Percentiles rank a stretch among this genome's conserved stretches.
Evolutionary conservation across 2,888 invertebrate species (phyloP).

Genomic region (Panzeria rudis): DNA sequence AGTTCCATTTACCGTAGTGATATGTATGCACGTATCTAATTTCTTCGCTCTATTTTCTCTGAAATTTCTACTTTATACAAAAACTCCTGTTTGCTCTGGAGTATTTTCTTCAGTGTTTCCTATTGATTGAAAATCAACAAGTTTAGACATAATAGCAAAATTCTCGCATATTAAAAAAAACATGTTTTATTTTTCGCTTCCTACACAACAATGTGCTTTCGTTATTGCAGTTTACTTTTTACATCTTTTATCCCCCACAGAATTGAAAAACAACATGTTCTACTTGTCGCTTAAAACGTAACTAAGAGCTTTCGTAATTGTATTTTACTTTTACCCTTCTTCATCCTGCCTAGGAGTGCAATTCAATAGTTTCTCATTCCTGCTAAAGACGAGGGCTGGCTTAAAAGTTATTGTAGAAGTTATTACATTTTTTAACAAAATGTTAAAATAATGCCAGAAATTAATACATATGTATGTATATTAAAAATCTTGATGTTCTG

Average conservation of each 20-base stretch:
- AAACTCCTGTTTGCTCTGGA: background rate
- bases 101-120: background rate
- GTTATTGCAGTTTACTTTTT: background rate
- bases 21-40: too few relatives aligned
- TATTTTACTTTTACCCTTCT: background rate
- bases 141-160: slow-evolving; percentile 20
- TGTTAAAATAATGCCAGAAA: too few relatives aligned
- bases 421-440: too few relatives aligned
- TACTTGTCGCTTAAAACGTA: background rate
- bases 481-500: too few relatives aligned
- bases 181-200: background rate
- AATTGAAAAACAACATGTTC: background rate
- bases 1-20: too few relatives aligned
- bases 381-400: background rate
- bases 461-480: too few relatives aligned
- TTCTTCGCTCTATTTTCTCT: background rate
- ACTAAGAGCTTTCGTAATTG: background rate
- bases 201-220: background rate
- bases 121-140: slow-evolving; percentile 36
- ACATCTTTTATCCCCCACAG: background rate
- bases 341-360: background rate
- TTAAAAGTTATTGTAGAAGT: background rate
- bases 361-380: slow-evolving; percentile 3
- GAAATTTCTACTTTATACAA: background rate
- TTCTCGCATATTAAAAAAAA: background rate